These are phyloP conservation scores for Drosophila pseudotakahashii DNA, from an alignment of 2,888 invertebrate species.

Conservation along the genomic window DNA sequence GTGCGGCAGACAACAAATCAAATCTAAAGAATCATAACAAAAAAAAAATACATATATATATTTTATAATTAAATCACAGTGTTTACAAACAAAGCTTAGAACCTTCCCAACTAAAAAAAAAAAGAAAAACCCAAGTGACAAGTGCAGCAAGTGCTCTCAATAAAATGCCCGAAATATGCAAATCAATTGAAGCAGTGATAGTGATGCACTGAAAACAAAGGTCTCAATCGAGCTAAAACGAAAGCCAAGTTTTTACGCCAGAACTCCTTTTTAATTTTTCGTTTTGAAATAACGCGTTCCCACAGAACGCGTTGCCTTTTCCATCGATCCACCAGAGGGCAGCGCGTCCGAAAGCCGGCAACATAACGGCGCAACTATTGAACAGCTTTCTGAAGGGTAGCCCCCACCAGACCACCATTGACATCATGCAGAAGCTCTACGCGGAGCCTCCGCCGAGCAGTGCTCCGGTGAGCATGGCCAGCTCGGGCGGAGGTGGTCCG, in stretches of 20 bases:
- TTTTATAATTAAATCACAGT: slow-evolving; percentile 74
- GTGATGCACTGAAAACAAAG: slow-evolving; percentile 60
- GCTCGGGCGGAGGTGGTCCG: slow-evolving; percentile 84
- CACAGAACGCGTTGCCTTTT: slow-evolving; percentile 41
- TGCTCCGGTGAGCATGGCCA: slow-evolving; percentile 84
- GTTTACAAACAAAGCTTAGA: slow-evolving; percentile 67
- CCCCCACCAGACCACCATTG: slow-evolving; percentile 83
- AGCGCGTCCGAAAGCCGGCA: slow-evolving; percentile 75
- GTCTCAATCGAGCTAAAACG: slow-evolving; percentile 4
- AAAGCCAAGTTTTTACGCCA: slow-evolving; percentile 1
- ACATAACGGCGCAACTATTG: slow-evolving; percentile 83
- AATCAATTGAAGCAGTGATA: slow-evolving; percentile 64
- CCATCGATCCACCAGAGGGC: slow-evolving; percentile 27
- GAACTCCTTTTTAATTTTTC: slow-evolving; percentile 42
- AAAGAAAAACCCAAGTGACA: background rate
- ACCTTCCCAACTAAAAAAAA: background rate
- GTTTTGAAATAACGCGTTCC: slow-evolving; percentile 49
- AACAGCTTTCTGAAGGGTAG: slow-evolving; percentile 83
- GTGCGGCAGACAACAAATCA: slow-evolving; percentile 30
- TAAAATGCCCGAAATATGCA: slow-evolving; percentile 65
- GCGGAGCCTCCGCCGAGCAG: slow-evolving; percentile 83
- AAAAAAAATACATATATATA: slow-evolving; percentile 61
- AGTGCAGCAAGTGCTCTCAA: slow-evolving; percentile 36
- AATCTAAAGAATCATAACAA: slow-evolving; percentile 24
- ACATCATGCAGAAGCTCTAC: slow-evolving; percentile 84